A percentile compares a stretch with the other conserved stretches of the same genome.
These are phyloP conservation scores for Drosophila pectinifera DNA, from an alignment of 1,140 invertebrate species.

Conservation along the genomic window DNA sequence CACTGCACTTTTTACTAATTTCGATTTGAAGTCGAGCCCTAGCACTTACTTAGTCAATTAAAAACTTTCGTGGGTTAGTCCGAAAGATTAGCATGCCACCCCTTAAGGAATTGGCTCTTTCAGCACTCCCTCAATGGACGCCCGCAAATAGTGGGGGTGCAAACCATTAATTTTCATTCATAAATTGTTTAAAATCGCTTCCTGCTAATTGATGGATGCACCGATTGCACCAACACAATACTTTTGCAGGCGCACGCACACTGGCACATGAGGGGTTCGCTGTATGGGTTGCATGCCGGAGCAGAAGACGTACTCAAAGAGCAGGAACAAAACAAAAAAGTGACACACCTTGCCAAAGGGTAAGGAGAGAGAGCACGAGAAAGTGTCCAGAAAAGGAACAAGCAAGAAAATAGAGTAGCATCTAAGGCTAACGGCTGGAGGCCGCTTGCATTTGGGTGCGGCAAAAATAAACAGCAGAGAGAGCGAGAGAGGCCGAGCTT, in stretches of 20 bases:
- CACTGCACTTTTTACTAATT: background rate
- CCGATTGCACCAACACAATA: slow-evolving; percentile 9
- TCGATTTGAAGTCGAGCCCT: background rate
- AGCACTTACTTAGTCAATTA: slow-evolving; percentile 1
- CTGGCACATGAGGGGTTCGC: background rate
- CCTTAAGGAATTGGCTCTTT: background rate
- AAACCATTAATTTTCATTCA: slow-evolving; percentile 69
- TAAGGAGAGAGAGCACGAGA: slow-evolving; percentile 9
- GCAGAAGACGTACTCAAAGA: slow-evolving; percentile 50
- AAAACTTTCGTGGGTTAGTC: background rate
- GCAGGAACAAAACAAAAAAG: slow-evolving; percentile 81
- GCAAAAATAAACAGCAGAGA: slow-evolving; percentile 60
- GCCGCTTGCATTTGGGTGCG: slow-evolving; percentile 71
- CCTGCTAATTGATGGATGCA: slow-evolving; percentile 59
- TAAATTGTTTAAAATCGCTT: slow-evolving; percentile 67
- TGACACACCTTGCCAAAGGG: slow-evolving; percentile 73
- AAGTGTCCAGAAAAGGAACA: slow-evolving; percentile 23
- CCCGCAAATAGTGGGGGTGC: slow-evolving; percentile 6
- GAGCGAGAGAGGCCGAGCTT: slow-evolving; percentile 11
- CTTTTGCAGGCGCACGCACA: slow-evolving; percentile 11
- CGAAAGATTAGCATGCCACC: background rate
- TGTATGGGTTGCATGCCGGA: slow-evolving; percentile 17
- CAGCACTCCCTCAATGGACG: background rate
- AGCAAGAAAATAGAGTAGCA: slow-evolving; percentile 25
- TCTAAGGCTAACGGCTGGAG: slow-evolving; percentile 28